Evolutionary conservation across 2,113 vertebrate genomes (phyloP).

Genomic region (Apodemus speciosus): DNA sequence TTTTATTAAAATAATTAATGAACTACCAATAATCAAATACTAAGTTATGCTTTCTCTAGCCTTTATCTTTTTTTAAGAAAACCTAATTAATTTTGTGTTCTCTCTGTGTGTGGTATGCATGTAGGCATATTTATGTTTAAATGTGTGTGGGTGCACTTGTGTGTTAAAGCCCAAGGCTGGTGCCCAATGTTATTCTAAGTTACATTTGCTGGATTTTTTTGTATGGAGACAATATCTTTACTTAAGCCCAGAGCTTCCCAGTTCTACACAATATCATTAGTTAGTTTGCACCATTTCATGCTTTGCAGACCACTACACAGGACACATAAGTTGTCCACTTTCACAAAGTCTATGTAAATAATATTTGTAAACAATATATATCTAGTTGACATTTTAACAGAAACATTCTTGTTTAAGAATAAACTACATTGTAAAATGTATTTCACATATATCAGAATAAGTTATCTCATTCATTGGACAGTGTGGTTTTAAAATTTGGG

Average conservation of each 20-base stretch:
- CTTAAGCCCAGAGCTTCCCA: background rate
- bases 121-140: background rate
- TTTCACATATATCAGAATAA: conserved; percentile 26
- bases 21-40: background rate
- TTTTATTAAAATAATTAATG: background rate
- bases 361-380: conserved; percentile 56
- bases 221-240: no score
- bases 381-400: conserved; percentile 61
- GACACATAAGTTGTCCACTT: conserved; percentile 28
- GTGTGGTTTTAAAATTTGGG: background rate
- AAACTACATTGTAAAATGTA: conserved; percentile 47
- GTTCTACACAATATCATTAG: background rate
- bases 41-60: background rate
- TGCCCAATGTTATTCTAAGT: background rate
- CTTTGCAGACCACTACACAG: conserved; percentile 6
- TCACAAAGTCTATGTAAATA: conserved; percentile 48
- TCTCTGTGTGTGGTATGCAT: background rate
- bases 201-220: background rate
- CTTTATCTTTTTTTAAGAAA: background rate
- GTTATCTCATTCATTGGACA: background rate
- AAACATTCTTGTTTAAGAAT: conserved; percentile 55
- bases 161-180: no score
- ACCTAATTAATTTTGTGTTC: background rate
- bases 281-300: background rate
- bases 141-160: background rate